A percentile compares a stretch with the other conserved stretches of the same genome.
Conservation (phyloP, 2,888 invertebrate genomes). For the Ophioninae sp. region DNA sequence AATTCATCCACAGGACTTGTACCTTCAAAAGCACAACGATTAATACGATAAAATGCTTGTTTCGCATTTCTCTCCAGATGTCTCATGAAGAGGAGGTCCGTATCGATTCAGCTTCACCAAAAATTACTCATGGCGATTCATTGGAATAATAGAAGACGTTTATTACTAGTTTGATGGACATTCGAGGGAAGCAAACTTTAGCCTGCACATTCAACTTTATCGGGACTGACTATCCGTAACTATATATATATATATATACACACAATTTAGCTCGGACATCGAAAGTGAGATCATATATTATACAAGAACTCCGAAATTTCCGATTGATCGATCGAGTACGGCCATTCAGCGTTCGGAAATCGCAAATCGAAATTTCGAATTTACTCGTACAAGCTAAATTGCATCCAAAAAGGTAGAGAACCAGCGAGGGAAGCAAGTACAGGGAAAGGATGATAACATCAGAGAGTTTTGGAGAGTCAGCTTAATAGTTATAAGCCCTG, state of each 20-base stretch:
- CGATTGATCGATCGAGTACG: constrained; percentile 44
- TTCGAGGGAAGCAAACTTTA: not conserved
- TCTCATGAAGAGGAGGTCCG: not conserved
- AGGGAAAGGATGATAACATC: constrained; percentile 6
- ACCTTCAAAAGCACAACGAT: not conserved
- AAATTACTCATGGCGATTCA: not conserved
- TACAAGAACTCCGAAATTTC: constrained; percentile 27
- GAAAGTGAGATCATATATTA: constrained; percentile 13
- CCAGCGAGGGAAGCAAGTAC: not conserved
- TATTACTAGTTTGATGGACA: not conserved
- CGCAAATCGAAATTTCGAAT: constrained; percentile 28
- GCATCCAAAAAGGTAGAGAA: not conserved
- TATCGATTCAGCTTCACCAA: not conserved
- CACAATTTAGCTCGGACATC: not conserved
- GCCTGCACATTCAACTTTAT: not conserved
- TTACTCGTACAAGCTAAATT: constrained; percentile 2
- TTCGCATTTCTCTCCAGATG: not conserved
- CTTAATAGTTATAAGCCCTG: constrained; percentile 30
- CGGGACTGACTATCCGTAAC: not conserved
- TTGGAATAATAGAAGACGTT: not conserved
- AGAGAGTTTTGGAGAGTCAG: constrained; percentile 48
- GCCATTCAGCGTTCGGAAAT: constrained; percentile 34
- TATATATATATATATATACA: constrained; percentile 3
- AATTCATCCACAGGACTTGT: not conserved
- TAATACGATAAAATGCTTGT: not conserved